Conservation (phyloP, 2,888 invertebrate species). For the Lottia scabra region DNA sequence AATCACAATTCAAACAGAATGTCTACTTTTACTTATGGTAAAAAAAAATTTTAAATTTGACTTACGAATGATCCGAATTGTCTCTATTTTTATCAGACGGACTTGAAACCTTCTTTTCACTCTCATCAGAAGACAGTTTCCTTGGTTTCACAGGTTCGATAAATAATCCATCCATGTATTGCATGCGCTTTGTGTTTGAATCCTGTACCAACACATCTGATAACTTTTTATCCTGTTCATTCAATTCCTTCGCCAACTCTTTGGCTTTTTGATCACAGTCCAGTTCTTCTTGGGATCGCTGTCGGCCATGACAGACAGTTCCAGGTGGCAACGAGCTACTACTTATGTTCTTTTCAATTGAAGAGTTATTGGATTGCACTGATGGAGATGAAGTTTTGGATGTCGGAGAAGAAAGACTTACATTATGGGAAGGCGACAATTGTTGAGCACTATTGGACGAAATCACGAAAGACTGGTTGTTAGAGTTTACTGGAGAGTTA, state of each 20-base stretch:
- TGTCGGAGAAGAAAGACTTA: background rate
- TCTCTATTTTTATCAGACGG: background rate
- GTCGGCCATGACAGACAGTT: constrained; percentile 48
- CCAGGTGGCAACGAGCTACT: background rate
- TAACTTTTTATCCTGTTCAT: constrained; percentile 54
- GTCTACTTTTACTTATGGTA: no score
- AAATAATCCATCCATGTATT: constrained; percentile 79
- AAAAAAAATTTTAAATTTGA: background rate
- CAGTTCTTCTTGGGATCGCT: constrained; percentile 77
- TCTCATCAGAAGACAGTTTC: background rate
- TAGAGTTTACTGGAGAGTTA: background rate
- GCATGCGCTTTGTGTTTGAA: constrained; percentile 78
- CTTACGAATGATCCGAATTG: background rate
- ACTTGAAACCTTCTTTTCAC: background rate
- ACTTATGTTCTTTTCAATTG: background rate
- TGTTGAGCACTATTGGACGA: constrained; percentile 1
- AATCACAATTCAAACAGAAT: no score
- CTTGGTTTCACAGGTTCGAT: constrained; percentile 21
- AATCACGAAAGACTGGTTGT: background rate
- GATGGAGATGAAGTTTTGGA: background rate
- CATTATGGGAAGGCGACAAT: background rate
- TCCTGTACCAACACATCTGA: constrained; percentile 70
- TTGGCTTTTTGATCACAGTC: constrained; percentile 80
- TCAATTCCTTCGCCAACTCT: constrained; percentile 67
- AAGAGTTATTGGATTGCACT: constrained; percentile 7